Evolutionary conservation across 1,140 invertebrate species (phyloP).

Genomic region (Heterodera schachtii): DNA sequence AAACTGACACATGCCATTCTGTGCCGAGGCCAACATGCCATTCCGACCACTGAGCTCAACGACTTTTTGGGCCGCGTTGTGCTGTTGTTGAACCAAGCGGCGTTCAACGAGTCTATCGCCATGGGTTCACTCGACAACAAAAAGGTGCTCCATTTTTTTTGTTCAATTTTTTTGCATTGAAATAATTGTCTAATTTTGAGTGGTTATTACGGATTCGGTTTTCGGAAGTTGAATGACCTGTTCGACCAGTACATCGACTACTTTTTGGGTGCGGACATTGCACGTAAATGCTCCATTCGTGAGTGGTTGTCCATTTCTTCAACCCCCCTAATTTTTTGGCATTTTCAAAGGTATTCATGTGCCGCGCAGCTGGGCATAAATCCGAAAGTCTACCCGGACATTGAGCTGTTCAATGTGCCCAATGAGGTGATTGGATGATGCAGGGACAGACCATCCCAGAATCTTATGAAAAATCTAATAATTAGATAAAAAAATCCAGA

Average conservation of each 20-base stretch:
- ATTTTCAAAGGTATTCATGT: background rate
- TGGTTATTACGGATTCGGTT: no score
- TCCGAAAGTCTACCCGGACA: background rate
- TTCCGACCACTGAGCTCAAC: conserved; percentile 16
- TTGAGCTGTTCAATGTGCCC: background rate
- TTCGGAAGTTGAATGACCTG: conserved; percentile 20
- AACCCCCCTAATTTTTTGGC: background rate
- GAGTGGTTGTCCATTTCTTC: conserved; percentile 30
- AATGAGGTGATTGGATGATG: background rate
- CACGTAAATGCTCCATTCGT: conserved; percentile 25
- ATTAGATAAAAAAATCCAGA: no score
- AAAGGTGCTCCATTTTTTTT: background rate
- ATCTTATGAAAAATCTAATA: no score
- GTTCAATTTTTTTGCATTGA: no score
- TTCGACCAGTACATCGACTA: conserved; percentile 31
- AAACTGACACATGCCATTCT: conserved; percentile 5
- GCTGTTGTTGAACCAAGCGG: background rate
- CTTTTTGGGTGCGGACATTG: conserved; percentile 25
- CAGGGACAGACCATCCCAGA: no score
- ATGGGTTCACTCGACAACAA: background rate
- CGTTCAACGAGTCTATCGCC: background rate
- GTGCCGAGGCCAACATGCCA: conserved; percentile 29
- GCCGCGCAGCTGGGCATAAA: background rate
- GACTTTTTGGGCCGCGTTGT: conserved; percentile 5
- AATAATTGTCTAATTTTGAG: no score